Evolutionary conservation across 2,888 invertebrate species (phyloP).

Genomic region (Aphodius sticticus): DNA sequence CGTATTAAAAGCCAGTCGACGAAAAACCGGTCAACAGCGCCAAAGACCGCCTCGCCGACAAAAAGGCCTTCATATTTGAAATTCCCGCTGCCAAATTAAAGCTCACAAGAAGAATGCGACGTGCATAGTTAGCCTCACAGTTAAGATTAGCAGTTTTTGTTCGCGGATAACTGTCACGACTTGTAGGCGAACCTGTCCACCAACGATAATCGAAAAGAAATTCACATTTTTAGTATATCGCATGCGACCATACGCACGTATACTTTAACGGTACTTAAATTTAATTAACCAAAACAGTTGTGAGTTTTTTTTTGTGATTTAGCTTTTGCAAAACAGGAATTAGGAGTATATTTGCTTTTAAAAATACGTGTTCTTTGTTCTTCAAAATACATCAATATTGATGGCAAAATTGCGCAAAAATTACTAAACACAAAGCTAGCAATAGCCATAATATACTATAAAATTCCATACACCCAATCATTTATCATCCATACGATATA

Average conservation of each 20-base stretch:
- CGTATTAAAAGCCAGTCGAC: neutral
- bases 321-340: too few species aligned
- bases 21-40: neutral
- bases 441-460: neutral
- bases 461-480: neutral
- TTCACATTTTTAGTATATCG: neutral
- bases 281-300: neutral
- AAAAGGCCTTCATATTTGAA: slow-evolving; percentile 13
- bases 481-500: neutral
- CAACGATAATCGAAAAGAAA: neutral
- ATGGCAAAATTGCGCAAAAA: neutral
- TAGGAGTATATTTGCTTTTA: too few species aligned
- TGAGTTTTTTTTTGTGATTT: neutral
- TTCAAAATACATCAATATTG: too few species aligned
- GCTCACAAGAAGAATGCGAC: slow-evolving; percentile 8
- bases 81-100: slow-evolving; percentile 18
- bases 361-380: too few species aligned
- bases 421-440: too few species aligned
- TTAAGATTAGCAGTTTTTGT: neutral
- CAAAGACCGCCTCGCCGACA: neutral
- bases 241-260: neutral
- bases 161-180: slow-evolving; percentile 14
- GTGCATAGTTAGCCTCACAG: slow-evolving; percentile 15
- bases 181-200: neutral
- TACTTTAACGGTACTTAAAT: neutral